Evolutionary conservation across 2,797 vertebrate species (phyloP).

Genomic region (Sebastes iracundus): DNA sequence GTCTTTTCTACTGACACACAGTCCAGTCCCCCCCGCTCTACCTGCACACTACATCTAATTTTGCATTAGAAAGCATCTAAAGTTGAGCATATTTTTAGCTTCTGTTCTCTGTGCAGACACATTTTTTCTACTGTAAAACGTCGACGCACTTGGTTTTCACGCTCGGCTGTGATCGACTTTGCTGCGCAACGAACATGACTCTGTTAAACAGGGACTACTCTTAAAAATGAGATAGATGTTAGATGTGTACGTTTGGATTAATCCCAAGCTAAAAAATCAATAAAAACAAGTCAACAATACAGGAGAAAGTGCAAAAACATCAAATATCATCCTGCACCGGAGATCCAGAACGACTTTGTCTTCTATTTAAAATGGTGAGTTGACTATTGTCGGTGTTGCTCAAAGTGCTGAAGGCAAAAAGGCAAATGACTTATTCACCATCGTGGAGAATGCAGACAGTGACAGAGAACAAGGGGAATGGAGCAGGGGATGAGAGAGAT

Average conservation of each 20-base stretch:
- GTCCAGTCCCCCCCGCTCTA: not conserved
- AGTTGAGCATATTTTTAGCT: constrained; percentile 28
- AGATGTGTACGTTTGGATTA: not conserved
- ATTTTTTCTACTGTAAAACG: constrained; percentile 15
- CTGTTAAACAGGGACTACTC: not conserved
- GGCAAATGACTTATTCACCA: constrained; percentile 45
- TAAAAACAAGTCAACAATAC: not conserved
- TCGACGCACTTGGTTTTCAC: constrained; percentile 27
- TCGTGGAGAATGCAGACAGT: not conserved
- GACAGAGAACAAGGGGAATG: constrained; percentile 2
- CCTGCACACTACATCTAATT: constrained; percentile 4
- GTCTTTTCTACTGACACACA: not conserved
- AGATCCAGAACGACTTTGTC: not conserved
- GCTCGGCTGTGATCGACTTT: constrained; percentile 29
- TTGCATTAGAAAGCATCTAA: constrained; percentile 15
- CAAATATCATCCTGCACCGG: not conserved
- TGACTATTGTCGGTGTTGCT: not conserved
- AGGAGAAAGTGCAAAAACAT: not conserved
- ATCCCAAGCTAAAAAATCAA: not conserved
- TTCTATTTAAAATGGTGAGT: not conserved
- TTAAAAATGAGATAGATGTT: not conserved
- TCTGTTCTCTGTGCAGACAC: constrained; percentile 14
- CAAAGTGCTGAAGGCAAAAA: constrained; percentile 25
- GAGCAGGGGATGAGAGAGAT: constrained; percentile 32
- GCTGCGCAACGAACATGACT: constrained; percentile 7